Evolutionary conservation across 2,113 vertebrate species (phyloP), one percentile per base, ranked within the genome.

Genomic region (Pelobates fuscus): DNA sequence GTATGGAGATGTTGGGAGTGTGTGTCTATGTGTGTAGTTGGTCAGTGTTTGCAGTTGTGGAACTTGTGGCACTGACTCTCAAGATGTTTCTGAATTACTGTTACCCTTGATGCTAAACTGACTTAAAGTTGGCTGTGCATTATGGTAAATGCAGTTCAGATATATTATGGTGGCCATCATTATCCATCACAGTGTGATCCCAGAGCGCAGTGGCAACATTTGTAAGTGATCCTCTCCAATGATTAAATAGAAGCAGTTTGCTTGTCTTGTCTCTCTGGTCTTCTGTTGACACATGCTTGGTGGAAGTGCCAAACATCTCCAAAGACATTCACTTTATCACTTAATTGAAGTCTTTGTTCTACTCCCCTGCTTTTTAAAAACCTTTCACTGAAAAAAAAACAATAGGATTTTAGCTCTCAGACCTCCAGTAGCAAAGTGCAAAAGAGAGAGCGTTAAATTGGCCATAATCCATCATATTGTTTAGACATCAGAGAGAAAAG

Each of bases 221-320:
- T 49, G 44, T 49, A 17, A 14, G 10, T 49, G 78, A 20, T 77
- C 20, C 58, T 62, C 60, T 81, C 11, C 2, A 68, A 78, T 76
- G 59, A 73, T 81, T 67, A 81, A 72, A n/a, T 14, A 32, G 14
- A 2, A 5, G 11, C 63, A 75, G 52, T 30, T 55, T 66, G 49
- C 46, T 44, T n/a, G 26, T 60, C 37, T 20, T n/a, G 11, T 49
- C 25, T 32, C 25, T 24, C 37, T 46, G 58, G 24, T 37, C 7
- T 26, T 20, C n/a, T 66, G 41, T 74, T 66, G 55, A 55, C 37
- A 76, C 54, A 67, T 27, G 14, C 57, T 60, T 49, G n/a, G 43
- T 8, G 7, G n/a, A 49, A 32, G 54, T 12, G 20, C 62, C 21
- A 12, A 21, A 25, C 32, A 20, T 12, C 63, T 60, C 52, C 63